A percentile compares a stretch with the other conserved stretches of the same genome.
phyloP scores from a whole-genome alignment of 2,797 vertebrate species.

The Coilia nasus region DNA sequence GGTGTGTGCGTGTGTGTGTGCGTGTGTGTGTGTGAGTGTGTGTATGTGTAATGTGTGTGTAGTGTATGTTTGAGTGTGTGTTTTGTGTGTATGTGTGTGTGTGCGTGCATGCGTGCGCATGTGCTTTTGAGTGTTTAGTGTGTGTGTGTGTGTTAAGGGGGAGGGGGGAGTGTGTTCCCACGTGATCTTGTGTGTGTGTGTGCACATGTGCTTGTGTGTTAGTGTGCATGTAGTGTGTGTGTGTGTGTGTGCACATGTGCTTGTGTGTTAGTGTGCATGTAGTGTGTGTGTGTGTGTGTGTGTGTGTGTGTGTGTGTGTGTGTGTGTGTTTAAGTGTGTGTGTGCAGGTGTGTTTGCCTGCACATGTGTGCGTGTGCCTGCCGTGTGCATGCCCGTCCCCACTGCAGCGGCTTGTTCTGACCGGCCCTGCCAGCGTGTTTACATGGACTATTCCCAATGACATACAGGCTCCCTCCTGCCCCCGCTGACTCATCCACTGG shows the following conservation, averaged over 20 bases:
- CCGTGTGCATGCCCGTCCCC: conserved; percentile 50
- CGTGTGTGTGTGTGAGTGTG: not conserved
- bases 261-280: conserved; percentile 45
- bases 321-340: conserved; percentile 31
- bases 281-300: conserved; percentile 40
- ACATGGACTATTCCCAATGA: conserved; percentile 67
- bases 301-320: conserved; percentile 41
- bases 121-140: conserved; percentile 47
- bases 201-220: conserved; percentile 22
- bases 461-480: conserved; percentile 55
- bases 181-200: conserved; percentile 37
- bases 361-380: conserved; percentile 41
- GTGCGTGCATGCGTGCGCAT: not conserved
- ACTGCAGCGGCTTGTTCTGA: conserved; percentile 67
- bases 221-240: conserved; percentile 26
- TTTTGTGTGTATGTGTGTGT: not conserved
- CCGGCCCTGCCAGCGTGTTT: conserved; percentile 75
- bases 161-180: too few relatives aligned
- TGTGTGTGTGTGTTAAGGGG: not conserved
- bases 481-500: conserved; percentile 56
- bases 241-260: conserved; percentile 43
- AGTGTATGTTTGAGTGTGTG: conserved; percentile 30
- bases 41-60: conserved; percentile 42
- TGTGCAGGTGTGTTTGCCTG: not conserved
- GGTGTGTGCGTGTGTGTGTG: not conserved